A percentile compares a stretch with the other conserved stretches of the same genome.
Evolutionary conservation across 2,888 invertebrate genomes (phyloP).

Genomic region (Deroplatys truncata): DNA sequence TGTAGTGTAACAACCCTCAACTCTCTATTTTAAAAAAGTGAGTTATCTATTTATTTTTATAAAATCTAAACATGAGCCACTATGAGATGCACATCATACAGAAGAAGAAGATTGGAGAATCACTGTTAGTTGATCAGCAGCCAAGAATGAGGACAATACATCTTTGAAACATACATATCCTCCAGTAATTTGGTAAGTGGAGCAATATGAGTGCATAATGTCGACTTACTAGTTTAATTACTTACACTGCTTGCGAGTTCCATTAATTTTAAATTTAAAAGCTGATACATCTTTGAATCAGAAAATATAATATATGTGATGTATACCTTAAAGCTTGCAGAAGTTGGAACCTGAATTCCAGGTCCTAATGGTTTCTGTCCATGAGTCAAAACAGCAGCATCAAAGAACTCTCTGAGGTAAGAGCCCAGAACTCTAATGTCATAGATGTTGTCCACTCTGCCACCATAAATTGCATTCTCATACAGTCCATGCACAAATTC

Average conservation of each 20-base stretch:
- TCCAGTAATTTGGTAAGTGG: too few relatives aligned
- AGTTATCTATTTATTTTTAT: too few relatives aligned
- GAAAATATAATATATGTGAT: background rate
- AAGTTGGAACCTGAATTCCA: constrained; percentile 50
- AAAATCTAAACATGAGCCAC: too few relatives aligned
- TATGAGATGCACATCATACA: too few relatives aligned
- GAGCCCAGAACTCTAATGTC: constrained; percentile 65
- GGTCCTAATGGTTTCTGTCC: constrained; percentile 56
- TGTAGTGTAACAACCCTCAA: too few relatives aligned
- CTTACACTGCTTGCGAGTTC: too few relatives aligned
- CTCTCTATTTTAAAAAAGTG: too few relatives aligned
- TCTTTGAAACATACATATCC: too few relatives aligned
- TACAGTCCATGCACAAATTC: constrained; percentile 70
- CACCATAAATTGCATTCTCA: constrained; percentile 79
- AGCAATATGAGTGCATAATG: too few relatives aligned
- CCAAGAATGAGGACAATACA: too few relatives aligned
- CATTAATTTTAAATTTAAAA: background rate
- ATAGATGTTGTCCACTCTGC: constrained; percentile 73
- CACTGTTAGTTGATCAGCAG: too few relatives aligned
- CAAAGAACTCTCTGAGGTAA: constrained; percentile 61
- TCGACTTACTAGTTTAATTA: background rate
- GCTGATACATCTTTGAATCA: background rate
- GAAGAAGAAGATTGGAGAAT: too few relatives aligned
- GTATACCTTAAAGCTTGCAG: constrained; percentile 50
- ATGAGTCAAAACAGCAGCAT: constrained; percentile 54